Base-by-base conservation (phyloP, 1,140 invertebrate genomes). In the Aphaenogaster ashmeadi region DNA sequence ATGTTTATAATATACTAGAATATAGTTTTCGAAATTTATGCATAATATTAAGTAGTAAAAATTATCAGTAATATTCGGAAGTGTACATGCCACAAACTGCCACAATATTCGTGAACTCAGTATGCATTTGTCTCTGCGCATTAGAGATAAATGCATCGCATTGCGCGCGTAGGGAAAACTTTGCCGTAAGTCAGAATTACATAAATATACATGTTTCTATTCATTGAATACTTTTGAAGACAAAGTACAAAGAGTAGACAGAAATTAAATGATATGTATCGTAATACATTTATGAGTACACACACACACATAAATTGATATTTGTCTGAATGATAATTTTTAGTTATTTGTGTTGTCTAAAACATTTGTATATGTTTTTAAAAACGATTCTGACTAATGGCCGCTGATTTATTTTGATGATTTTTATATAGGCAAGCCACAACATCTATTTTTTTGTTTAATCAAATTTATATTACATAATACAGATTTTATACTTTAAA, bases 91-190 rank as follows among this genome's bases (percentile, higher is more conserved):
- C 21, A 75, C 69, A 54, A 86, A 41, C 74, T 81, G 79, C 67
- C 27, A 27, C 27, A 27, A 87, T 87, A 91, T 91, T 60, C 60
- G 36, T 86, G 67, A 60, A 86, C 44, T 81, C 11, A 56, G 64
- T 47, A 79, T 90, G 88, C 89, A 89, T 93, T 93, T 90, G 78
- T 89, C 94, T 93, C 94, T 94, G 93, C 93, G 93, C 93, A 91
- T 92, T 94, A 94, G 93, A 92, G 89, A 90, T 72, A 79, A 92
- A 88, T 84, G 92, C 89, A 90, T 74, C 18, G 33, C 54, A 52
- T 54, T 18, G 83, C 77, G 83, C 87, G 87, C 78, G 64, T 36
- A 88, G 27, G 62, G 66, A 50, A 83, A 87, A 77, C 18, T 36
- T 87, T 56, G 66, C 87, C 72, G 64, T 88, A 69, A 91, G 87